phyloP scores from a whole-genome alignment of 1,140 invertebrate species.

The Microplitis mediator region DNA sequence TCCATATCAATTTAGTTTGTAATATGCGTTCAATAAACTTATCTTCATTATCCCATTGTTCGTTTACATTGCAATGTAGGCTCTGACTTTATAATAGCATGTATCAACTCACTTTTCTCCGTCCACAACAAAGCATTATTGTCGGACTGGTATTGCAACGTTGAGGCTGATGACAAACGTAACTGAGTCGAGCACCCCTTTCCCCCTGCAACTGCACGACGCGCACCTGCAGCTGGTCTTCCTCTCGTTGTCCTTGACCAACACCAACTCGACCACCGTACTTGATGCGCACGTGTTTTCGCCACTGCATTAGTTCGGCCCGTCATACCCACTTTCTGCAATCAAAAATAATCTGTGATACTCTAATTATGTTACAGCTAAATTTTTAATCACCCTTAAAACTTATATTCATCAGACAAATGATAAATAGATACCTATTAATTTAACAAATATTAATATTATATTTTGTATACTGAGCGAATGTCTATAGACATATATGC shows the following conservation, averaged over 20 bases:
- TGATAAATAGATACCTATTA: too few species aligned
- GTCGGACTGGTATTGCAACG: slow-evolving; percentile 55
- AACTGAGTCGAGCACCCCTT: slow-evolving; percentile 56
- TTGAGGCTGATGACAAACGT: slow-evolving; percentile 58
- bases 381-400: slow-evolving; percentile 20
- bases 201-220: slow-evolving; percentile 60
- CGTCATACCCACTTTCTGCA: slow-evolving; percentile 60
- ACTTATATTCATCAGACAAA: background rate
- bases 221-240: slow-evolving; percentile 59
- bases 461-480: too few species aligned
- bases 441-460: too few species aligned
- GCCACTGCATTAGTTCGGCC: slow-evolving; percentile 63
- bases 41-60: too few species aligned
- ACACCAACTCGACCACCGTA: slow-evolving; percentile 64
- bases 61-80: too few species aligned
- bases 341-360: background rate
- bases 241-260: slow-evolving; percentile 59
- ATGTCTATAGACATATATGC: too few species aligned
- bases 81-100: too few species aligned
- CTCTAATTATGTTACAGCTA: slow-evolving; percentile 9
- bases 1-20: too few species aligned
- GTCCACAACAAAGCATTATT: slow-evolving; percentile 83
- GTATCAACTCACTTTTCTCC: slow-evolving; percentile 73
- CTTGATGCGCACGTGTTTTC: slow-evolving; percentile 65
- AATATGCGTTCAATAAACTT: too few species aligned